Percentiles rank a stretch among this genome's conserved stretches.
Evolutionary conservation across 2,797 vertebrate genomes (phyloP).

Genomic region (Gymnocypris eckloni): DNA sequence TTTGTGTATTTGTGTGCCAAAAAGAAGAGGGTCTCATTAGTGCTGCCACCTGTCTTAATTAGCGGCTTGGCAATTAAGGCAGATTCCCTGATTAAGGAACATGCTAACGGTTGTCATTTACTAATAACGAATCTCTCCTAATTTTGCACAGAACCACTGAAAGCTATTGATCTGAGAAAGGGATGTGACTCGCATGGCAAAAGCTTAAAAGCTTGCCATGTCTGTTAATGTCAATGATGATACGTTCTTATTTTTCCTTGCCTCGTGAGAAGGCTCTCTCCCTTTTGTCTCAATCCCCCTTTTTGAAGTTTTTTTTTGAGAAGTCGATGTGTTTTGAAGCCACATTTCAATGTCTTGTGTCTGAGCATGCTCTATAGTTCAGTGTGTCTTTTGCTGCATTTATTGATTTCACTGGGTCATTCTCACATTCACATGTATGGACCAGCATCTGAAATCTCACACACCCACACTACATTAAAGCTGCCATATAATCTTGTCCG

Average conservation of each 20-base stretch:
- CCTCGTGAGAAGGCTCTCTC: constrained; percentile 25
- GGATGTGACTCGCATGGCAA: constrained; percentile 52
- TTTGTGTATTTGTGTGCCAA: constrained; percentile 12
- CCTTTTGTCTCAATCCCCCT: constrained; percentile 30
- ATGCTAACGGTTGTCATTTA: constrained; percentile 59
- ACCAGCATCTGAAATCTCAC: constrained; percentile 12
- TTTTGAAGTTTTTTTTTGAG: constrained; percentile 8
- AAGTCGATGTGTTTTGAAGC: constrained; percentile 19
- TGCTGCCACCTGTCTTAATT: constrained; percentile 58
- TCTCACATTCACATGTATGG: constrained; percentile 30
- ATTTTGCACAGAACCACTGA: constrained; percentile 57
- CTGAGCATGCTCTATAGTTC: constrained; percentile 1
- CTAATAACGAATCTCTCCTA: constrained; percentile 58
- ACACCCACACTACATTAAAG: neutral
- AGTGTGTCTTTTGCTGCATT: neutral
- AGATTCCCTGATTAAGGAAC: constrained; percentile 58
- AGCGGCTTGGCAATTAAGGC: constrained; percentile 56
- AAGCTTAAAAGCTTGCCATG: constrained; percentile 41
- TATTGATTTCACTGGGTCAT: constrained; percentile 36
- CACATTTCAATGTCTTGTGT: constrained; percentile 1
- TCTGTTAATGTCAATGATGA: constrained; percentile 46
- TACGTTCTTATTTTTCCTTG: constrained; percentile 26
- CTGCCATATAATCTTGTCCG: constrained; percentile 6
- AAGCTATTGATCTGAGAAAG: constrained; percentile 56
- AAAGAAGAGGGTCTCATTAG: constrained; percentile 7